Evolutionary conservation across 2,888 invertebrate species (phyloP), one percentile per base, ranked within the genome.

Genomic region (Eristalis pertinax): DNA sequence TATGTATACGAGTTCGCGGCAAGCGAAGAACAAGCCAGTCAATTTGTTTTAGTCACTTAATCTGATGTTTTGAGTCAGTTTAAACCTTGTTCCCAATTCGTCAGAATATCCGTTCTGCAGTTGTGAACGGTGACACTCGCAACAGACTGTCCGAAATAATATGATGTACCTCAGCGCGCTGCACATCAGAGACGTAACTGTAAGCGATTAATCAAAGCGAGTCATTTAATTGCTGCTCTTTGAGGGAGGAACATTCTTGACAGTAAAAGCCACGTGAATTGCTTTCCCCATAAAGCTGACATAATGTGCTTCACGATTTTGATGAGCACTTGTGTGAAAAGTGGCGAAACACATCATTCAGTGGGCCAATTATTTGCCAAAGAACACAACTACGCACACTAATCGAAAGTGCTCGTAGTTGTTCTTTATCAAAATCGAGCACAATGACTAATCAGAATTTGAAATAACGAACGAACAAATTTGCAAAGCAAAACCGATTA

Each of bases 371-470:
- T 4, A n/a, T n/a, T n/a, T n/a, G n/a, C 43, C 4, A n/a, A n/a
- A n/a, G 43, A 50, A 50, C n/a, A n/a, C n/a, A 4, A 60, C 60
- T 24, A 24, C 26, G 19, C 26, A 60, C 60, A 60, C 60, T 15
- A 29, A 50, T 19, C 4, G 19, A 19, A 50, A n/a, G 8, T 50
- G n/a, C 15, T 43, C n/a, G 15, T 43, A n/a, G 4, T 43, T 43
- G n/a, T 50, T 19, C 19, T 19, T 19, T 19, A 60, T 24, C 60
- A 60, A 60, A 60, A 69, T 22, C 41, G 63, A 43, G 43, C 32
- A 73, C 63, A 73, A 64, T 73, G 73, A 73, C 73, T 35, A 73
- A 73, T 73, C 73, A 64, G 29, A 62, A 73, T 60, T 50, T 13
- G 15, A 32, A 73, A 62, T 63, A 43, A 63, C 41, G 29, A 43